phyloP scores from a whole-genome alignment of 2,113 vertebrate genomes.

The Pao palembangensis region DNA sequence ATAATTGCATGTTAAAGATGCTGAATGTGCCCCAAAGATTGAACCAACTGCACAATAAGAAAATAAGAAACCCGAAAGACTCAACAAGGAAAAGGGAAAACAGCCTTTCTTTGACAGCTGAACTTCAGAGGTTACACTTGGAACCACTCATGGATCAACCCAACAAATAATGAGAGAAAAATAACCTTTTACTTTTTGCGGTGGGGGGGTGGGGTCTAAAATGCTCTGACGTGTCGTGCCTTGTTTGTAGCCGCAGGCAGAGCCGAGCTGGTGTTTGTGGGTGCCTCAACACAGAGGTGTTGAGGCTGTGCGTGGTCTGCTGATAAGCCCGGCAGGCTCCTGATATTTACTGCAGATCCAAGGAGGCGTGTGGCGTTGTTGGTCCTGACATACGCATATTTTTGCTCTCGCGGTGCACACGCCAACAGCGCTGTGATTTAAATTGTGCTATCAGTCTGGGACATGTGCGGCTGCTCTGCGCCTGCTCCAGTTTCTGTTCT shows the following conservation, averaged over 20 bases:
- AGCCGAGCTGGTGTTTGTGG: constrained; percentile 41
- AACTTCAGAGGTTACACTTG: constrained; percentile 42
- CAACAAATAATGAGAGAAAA: constrained; percentile 55
- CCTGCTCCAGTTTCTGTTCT: background rate
- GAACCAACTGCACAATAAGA: constrained; percentile 28
- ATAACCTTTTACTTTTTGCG: constrained; percentile 42
- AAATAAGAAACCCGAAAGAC: constrained; percentile 18
- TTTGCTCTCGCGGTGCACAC: background rate
- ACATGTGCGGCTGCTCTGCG: background rate
- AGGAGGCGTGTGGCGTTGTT: background rate
- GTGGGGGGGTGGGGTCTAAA: too few relatives aligned
- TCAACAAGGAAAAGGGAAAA: constrained; percentile 11
- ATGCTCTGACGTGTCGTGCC: constrained; percentile 25
- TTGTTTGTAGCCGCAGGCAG: constrained; percentile 52
- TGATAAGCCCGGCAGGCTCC: constrained; percentile 31
- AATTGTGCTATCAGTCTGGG: background rate
- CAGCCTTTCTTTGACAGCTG: constrained; percentile 12
- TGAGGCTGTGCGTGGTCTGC: constrained; percentile 36
- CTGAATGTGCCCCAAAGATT: too few relatives aligned
- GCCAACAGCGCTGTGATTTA: background rate
- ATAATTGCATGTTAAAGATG: constrained; percentile 26
- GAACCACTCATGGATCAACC: constrained; percentile 24
- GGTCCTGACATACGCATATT: background rate
- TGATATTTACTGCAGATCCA: constrained; percentile 16
- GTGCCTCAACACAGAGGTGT: constrained; percentile 37